Evolutionary conservation across 1,140 invertebrate genomes (phyloP).

Genomic region (Rhagoletis zephyria): DNA sequence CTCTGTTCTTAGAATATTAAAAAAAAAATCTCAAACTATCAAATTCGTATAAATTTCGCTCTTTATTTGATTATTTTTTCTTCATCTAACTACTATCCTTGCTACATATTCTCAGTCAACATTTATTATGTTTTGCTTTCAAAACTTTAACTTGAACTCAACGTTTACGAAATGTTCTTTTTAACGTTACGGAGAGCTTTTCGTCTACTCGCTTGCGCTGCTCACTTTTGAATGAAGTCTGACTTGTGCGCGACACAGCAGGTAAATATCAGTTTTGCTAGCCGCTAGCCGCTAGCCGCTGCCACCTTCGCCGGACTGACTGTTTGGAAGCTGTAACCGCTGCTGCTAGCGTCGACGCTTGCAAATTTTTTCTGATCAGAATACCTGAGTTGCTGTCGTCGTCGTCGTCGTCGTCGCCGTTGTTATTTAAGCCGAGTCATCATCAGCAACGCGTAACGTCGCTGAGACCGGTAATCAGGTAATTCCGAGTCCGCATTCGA

Average conservation of each 20-base stretch:
- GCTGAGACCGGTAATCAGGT: constrained; percentile 48
- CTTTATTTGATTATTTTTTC: background rate
- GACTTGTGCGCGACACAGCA: constrained; percentile 53
- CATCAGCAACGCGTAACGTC: background rate
- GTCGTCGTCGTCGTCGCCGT: background rate
- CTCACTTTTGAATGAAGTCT: constrained; percentile 71
- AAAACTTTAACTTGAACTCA: constrained; percentile 38
- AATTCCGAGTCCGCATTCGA: constrained; percentile 13
- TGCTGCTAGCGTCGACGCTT: background rate
- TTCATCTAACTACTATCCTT: background rate
- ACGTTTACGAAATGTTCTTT: constrained; percentile 48
- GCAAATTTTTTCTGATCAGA: constrained; percentile 5
- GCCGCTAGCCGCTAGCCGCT: constrained; percentile 3
- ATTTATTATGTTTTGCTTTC: background rate
- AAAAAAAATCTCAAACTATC: background rate
- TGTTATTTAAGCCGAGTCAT: constrained; percentile 37
- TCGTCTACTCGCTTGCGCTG: constrained; percentile 68
- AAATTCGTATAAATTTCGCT: background rate
- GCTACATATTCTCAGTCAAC: background rate
- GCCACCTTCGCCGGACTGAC: background rate
- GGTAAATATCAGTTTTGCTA: constrained; percentile 45
- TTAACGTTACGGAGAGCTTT: constrained; percentile 55
- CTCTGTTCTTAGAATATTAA: background rate
- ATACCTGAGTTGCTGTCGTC: background rate
- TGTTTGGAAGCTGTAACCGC: background rate